These are phyloP conservation scores for Agrypnus murinus DNA, from an alignment of 2,888 invertebrate genomes.

Conservation along the genomic window DNA sequence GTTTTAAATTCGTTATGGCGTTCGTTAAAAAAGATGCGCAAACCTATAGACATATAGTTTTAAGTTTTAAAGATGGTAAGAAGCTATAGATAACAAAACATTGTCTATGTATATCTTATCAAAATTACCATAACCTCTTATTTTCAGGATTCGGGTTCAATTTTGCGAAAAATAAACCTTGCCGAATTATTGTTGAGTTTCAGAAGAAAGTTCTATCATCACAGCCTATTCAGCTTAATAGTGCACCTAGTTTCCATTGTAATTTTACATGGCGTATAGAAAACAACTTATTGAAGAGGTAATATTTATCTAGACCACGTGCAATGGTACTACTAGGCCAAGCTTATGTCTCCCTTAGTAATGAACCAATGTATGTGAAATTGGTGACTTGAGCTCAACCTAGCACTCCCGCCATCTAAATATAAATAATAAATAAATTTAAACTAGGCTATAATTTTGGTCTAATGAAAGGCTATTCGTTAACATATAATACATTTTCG, in stretches of 20 bases:
- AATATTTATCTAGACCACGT: too few species aligned
- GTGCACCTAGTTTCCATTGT: not conserved
- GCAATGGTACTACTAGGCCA: too few species aligned
- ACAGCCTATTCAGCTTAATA: not conserved
- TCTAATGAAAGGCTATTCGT: too few species aligned
- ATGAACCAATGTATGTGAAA: too few species aligned
- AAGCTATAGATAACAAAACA: not conserved
- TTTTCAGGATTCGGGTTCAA: not conserved
- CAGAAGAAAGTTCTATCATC: not conserved
- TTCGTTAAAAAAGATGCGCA: too few species aligned
- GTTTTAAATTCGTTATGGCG: too few species aligned
- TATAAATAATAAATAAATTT: too few species aligned
- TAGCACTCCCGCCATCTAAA: too few species aligned
- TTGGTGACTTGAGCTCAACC: too few species aligned
- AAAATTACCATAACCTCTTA: constrained; percentile 71
- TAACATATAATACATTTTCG: too few species aligned
- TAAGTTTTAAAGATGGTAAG: constrained; percentile 4
- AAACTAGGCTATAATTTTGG: too few species aligned
- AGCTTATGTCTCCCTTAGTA: too few species aligned
- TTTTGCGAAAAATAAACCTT: not conserved
- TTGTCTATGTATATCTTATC: constrained; percentile 76
- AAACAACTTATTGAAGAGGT: not conserved
- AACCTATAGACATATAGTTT: not conserved
- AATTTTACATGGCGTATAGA: constrained; percentile 3
- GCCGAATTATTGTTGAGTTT: not conserved